Base-by-base conservation (phyloP, 2,113 vertebrate genomes). In the mouse (Mus musculus) region DNA sequence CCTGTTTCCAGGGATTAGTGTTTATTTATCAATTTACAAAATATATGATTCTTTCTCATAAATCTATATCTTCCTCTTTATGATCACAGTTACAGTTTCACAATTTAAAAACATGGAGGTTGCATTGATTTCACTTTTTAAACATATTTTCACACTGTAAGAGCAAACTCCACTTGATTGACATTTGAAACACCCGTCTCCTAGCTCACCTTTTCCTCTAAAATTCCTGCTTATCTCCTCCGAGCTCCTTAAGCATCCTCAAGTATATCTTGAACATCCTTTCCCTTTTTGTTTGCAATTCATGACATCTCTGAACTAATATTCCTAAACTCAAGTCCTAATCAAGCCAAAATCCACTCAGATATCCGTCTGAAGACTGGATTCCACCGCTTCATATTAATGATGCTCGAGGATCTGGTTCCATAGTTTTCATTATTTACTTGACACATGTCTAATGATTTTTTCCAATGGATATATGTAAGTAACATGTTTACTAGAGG, bases 211-310 rank as follows among this genome's bases (percentile, higher is more conserved):
- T 69, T 19, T 33, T 13, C 30, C 46, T 16, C 19, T 11, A 4
- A 26, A 42, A 7, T 30, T 4, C 7, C 24, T 82, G 1, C 36
- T 82, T 26, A 22, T 4, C 22, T 90, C 30, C 30, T 14, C 42
- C 3, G 12, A 19, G 1, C 8, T 52, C 8, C 0, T 61, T 54
- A 1, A 54, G 20, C n/a, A 67, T 28, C 4, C 52, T 17, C 2
- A 61, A 67, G 24, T 22, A n/a, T 75, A 0, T 1, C 33, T n/a
- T 19, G 59, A 10, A 20, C 14, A 17, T 67, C 76, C 6, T 11
- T 14, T 10, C 9, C 30, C 46, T 90, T 17, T 90, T 28, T 88
- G 30, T 1, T 42, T 75, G 11, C 56, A 46, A 81, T 90, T 90
- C 6, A 39, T 82, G 2, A 30, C 46, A 12, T 24, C 80, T 13